A percentile compares a stretch with the other conserved stretches of the same genome.
Conservation (phyloP, 2,888 invertebrate genomes). For the Acleris literana region DNA sequence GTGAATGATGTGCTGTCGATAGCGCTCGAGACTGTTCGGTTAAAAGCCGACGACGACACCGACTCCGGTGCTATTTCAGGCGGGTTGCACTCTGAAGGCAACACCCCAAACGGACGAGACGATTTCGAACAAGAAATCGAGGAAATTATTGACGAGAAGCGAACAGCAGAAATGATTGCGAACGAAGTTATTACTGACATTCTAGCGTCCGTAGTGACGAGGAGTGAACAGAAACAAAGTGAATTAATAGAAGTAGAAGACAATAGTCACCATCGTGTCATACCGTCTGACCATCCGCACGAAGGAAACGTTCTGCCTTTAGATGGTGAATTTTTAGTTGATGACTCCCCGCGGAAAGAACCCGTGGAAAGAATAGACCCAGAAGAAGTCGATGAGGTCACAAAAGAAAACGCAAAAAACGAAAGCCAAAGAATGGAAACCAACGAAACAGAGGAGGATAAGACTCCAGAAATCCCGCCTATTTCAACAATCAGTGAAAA, state of each 20-base stretch:
- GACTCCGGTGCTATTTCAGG: slow-evolving; percentile 79
- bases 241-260: slow-evolving; percentile 40
- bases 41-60: slow-evolving; percentile 75
- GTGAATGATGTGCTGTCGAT: slow-evolving; percentile 78
- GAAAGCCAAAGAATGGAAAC: slow-evolving; percentile 64
- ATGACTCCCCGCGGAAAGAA: slow-evolving; percentile 61
- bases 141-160: slow-evolving; percentile 66
- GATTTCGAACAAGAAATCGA: slow-evolving; percentile 76
- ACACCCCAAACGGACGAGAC: slow-evolving; percentile 75
- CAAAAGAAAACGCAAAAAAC: slow-evolving; percentile 66
- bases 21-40: slow-evolving; percentile 72
- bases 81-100: slow-evolving; percentile 73
- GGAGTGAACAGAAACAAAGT: slow-evolving; percentile 50
- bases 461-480: slow-evolving; percentile 85
- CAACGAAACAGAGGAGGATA: slow-evolving; percentile 59
- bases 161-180: slow-evolving; percentile 64
- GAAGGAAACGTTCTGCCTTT: slow-evolving; percentile 75
- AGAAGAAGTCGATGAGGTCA: slow-evolving; percentile 49
- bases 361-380: slow-evolving; percentile 46
- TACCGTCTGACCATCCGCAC: slow-evolving; percentile 66
- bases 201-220: slow-evolving; percentile 58
- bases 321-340: slow-evolving; percentile 74
- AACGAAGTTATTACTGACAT: slow-evolving; percentile 68
- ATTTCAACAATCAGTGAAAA: slow-evolving; percentile 90
- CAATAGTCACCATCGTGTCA: slow-evolving; percentile 61